Percentiles rank a stretch among this genome's conserved stretches.
Evolutionary conservation across 2,797 vertebrate genomes (phyloP).

Genomic region (Fringilla coelebs): DNA sequence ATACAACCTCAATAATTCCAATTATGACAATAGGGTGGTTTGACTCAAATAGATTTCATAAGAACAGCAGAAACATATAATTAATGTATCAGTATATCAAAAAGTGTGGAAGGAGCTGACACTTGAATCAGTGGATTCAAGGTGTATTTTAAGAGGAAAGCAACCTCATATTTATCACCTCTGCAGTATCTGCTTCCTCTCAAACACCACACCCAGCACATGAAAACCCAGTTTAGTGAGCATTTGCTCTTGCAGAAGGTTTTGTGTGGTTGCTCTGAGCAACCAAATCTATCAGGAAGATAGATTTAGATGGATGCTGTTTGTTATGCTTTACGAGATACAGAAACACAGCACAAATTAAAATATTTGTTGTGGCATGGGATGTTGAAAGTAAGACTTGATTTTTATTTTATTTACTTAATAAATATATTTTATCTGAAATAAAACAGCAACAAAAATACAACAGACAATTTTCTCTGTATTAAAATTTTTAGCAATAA

Average conservation of each 20-base stretch:
- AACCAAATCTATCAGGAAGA: background rate
- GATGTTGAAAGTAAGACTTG: background rate
- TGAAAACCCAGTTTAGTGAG: background rate
- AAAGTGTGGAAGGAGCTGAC: background rate
- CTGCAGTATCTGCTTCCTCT: background rate
- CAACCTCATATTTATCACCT: background rate
- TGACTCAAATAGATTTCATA: background rate
- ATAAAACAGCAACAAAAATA: background rate
- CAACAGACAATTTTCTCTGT: background rate
- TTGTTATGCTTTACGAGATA: background rate
- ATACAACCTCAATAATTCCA: background rate
- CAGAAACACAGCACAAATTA: background rate
- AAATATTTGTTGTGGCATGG: background rate
- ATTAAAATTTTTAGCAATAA: background rate
- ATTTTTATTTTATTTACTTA: background rate
- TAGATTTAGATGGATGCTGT: background rate
- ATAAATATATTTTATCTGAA: constrained; percentile 1
- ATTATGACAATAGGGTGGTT: background rate
- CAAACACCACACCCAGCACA: background rate
- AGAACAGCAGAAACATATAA: background rate
- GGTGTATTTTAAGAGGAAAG: background rate
- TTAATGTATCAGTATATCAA: background rate
- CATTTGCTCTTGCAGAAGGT: background rate
- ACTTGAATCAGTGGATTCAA: background rate
- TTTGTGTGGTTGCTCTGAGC: background rate